phyloP scores from a whole-genome alignment of 2,113 vertebrate species.

The Rattus norvegicus region DNA sequence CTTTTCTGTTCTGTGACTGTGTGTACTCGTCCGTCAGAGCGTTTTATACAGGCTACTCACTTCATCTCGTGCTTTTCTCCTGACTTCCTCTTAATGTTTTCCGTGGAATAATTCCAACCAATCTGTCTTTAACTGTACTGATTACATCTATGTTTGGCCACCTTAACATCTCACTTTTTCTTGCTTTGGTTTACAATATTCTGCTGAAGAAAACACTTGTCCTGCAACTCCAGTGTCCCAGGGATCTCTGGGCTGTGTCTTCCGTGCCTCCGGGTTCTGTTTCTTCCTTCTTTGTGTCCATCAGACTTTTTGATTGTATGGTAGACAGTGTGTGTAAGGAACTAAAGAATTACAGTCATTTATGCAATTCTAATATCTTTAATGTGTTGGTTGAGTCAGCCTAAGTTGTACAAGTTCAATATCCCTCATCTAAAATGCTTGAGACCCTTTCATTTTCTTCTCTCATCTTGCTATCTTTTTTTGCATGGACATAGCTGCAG shows the following conservation, averaged over 20 bases:
- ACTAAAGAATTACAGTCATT: not conserved
- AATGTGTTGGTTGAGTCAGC: not conserved
- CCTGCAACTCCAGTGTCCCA: not conserved
- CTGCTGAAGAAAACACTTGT: not conserved
- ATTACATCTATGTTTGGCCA: not conserved
- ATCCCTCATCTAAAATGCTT: not conserved
- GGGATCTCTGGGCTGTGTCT: constrained; percentile 13
- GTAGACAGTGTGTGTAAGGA: not conserved
- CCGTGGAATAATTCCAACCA: constrained; percentile 8
- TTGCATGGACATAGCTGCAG: not conserved
- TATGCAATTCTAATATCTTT: not conserved
- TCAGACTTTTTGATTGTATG: not conserved
- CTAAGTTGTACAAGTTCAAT: not conserved
- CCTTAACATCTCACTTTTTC: not conserved
- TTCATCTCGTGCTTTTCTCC: not conserved
- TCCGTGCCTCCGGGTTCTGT: not conserved
- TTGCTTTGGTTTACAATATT: not conserved
- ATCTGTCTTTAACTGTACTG: not conserved
- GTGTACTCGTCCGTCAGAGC: not conserved
- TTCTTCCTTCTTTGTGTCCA: not conserved
- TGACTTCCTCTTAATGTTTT: not conserved
- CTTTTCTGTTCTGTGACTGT: not conserved
- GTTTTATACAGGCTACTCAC: not conserved
- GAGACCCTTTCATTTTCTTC: not conserved
- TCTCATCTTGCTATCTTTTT: not conserved